Base-by-base conservation (phyloP, 2,797 vertebrate genomes). In the Meda fulgida region DNA sequence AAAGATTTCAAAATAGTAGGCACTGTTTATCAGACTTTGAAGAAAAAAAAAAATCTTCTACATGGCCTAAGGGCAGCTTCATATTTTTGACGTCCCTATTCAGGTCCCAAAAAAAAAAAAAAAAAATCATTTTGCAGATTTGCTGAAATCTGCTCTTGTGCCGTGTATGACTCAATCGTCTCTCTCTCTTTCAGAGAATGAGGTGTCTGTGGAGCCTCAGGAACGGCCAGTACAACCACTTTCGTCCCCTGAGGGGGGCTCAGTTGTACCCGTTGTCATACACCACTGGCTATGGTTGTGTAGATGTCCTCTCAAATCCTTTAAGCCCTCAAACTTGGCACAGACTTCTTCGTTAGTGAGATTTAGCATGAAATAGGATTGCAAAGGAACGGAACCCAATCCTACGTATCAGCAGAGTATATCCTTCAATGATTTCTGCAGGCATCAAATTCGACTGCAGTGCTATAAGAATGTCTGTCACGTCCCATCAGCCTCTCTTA, bases 311-410 rank as follows among this genome's bases (percentile, higher is more conserved):
- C 67, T 51, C 14, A 80, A 85, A 84, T 84, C 76, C 83, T 84
- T 84, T 72, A 79, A 85, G 67, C 40, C 67, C 58, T 80, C 67
- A 85, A 73, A 85, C 53, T 79, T 72, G 76, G 83, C 77, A 72
- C 67, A 9, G 43, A 72, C 31, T 53, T 14, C 19, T 72, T 80
- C 66, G 31, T 80, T 63, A 80, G 65, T 80, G 53, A 79, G 31
- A 67, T 63, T 85, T 79, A 80, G 67, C 67, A 80, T 80, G 83
- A 85, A 85, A 85, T 79, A 38, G 67, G 83, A 85, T 72, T 80
- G 67, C 38, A 51, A 60, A 60, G 73, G 51, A 76, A 66, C 0
- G 7, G 81, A 78, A 40, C 67, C 51, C 76, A 85, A 72, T 85
- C 83, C 77, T 69, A 72, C 29, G 23, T 79, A 80, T 85, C 67